phyloP scores from a whole-genome alignment of 2,888 invertebrate species.

The Apodemia duryi region DNA sequence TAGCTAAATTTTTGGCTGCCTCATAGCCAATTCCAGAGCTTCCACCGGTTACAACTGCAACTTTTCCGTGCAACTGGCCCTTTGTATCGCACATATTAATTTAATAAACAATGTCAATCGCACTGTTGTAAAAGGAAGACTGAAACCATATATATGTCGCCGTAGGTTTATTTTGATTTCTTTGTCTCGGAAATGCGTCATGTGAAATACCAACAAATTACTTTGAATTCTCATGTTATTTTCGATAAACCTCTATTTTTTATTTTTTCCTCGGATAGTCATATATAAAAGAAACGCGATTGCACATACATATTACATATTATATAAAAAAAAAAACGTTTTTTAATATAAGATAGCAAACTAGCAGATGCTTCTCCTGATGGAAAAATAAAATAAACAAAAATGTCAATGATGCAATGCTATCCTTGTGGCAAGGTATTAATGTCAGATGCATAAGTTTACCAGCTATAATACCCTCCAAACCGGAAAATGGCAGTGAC shows the following conservation, averaged over 20 bases:
- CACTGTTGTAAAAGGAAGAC: slow-evolving; percentile 26
- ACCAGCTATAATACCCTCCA: no score
- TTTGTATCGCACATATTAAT: slow-evolving; percentile 45
- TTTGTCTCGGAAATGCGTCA: slow-evolving; percentile 12
- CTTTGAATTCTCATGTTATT: slow-evolving; percentile 21
- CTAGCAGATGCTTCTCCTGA: no score
- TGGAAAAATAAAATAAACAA: no score
- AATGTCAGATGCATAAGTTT: no score
- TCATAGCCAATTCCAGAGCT: slow-evolving; percentile 66
- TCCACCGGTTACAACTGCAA: slow-evolving; percentile 62
- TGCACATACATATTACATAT: no score
- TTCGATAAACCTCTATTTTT: not conserved
- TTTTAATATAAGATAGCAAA: no score
- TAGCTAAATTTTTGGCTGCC: slow-evolving; percentile 63
- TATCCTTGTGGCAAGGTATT: no score
- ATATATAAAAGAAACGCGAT: no score
- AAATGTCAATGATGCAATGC: no score
- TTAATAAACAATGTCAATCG: slow-evolving; percentile 21
- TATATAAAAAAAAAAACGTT: no score
- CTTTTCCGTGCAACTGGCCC: slow-evolving; percentile 52
- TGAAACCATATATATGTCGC: slow-evolving; percentile 16
- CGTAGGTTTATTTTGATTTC: not conserved
- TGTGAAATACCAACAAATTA: slow-evolving; percentile 7
- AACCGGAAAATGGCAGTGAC: no score
- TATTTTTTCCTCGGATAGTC: no score